Evolutionary conservation across 2,797 vertebrate genomes (phyloP), one percentile per base, ranked within the genome.

Genomic region (Anolis apletophallus): DNA sequence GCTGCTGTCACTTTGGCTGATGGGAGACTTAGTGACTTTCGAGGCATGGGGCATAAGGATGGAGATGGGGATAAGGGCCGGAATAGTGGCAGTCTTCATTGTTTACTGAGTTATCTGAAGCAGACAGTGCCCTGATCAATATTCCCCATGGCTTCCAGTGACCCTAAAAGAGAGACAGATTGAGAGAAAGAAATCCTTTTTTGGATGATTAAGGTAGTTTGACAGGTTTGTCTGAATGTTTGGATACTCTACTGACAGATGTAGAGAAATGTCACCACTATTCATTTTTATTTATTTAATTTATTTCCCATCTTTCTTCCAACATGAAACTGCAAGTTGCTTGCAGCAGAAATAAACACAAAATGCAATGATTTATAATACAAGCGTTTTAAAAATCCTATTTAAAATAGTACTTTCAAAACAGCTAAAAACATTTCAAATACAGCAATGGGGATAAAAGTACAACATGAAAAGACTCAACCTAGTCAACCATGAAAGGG

Each of bases 1-100:
- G 81, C 21, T 87, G 32, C 40, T 87, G 68, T 55, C 86, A 84
- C 81, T 87, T 54, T 80, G 40, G 21, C 46, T 87, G 77, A 80
- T 50, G 84, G 76, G 76, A 34, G 68, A 59, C 26, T 85, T 72
- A 34, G 64, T 85, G 84, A 72, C 67, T 85, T 79, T 85, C 54
- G 36, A 50, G 36, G 68, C 77, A 80, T 71, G 59, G 76, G 73
- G 80, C 59, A 68, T 52, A 17, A 36, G 81, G 67, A 52, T 50
- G 19, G 64, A n/a, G 23, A 7, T 72, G 74, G 46, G 32, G 36
- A 64, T 73, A 71, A 32, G 52, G 10, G 55, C 79, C 64, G 19
- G 68, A 50, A 64, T 26, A 64, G 61, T 61, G 40, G 57, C 72
- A 64, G 29, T 64, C 26, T 29, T 29, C 61, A 23, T 83, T 54